Percentiles rank a stretch among this genome's conserved stretches.
Conservation (phyloP, 2,888 invertebrate species). For the Lypha dubia region DNA sequence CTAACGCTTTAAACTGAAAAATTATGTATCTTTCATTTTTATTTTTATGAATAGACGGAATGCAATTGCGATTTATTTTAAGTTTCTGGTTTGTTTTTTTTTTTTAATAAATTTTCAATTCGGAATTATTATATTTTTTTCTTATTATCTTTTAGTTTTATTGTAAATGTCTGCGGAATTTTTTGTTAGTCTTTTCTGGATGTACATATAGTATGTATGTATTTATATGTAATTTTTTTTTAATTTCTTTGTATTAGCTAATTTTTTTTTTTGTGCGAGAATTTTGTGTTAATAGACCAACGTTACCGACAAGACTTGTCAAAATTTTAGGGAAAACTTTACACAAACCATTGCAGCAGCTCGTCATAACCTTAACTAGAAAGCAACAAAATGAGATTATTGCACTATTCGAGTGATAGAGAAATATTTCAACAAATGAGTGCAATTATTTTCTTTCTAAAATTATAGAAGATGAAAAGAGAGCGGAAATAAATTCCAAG, state of each 20-base stretch:
- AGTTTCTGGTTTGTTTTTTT: background rate
- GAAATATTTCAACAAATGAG: conserved; percentile 40
- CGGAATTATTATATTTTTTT: conserved; percentile 19
- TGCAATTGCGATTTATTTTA: conserved; percentile 54
- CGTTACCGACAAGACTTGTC: conserved; percentile 69
- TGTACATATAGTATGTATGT: conserved; percentile 12
- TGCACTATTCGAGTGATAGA: conserved; percentile 32
- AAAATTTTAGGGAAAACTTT: conserved; percentile 60
- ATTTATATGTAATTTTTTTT: background rate
- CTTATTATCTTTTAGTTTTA: conserved; percentile 24
- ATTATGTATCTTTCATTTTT: conserved; percentile 38
- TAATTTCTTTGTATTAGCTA: background rate
- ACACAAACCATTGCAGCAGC: conserved; percentile 48
- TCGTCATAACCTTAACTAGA: conserved; percentile 53
- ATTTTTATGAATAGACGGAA: conserved; percentile 63
- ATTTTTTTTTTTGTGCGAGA: conserved; percentile 63
- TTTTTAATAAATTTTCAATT: conserved; percentile 2
- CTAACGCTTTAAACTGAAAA: conserved; percentile 55
- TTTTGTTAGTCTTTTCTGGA: conserved; percentile 39
- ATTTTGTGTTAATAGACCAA: conserved; percentile 71
- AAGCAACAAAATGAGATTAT: conserved; percentile 34
- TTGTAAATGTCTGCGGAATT: conserved; percentile 37
- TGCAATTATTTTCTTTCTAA: conserved; percentile 11
- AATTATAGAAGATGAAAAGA: conserved; percentile 20
- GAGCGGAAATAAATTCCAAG: conserved; percentile 35